These are phyloP conservation scores for Zaprionus kolodkinae DNA, from an alignment of 1,140 invertebrate genomes.

Conservation along the genomic window DNA sequence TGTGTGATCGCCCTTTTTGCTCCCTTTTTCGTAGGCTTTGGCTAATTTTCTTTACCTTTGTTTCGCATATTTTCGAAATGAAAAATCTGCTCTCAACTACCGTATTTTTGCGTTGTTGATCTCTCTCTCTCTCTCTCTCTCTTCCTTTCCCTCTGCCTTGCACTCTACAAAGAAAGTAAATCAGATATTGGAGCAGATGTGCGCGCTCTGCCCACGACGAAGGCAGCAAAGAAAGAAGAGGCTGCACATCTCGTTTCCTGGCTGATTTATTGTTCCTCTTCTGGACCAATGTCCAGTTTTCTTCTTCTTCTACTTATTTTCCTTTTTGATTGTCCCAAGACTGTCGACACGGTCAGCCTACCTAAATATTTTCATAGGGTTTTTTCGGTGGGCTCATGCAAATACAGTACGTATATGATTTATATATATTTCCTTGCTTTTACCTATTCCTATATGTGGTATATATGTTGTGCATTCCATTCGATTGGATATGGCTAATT, in stretches of 20 bases:
- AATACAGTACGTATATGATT: conserved; percentile 48
- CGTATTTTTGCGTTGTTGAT: conserved; percentile 57
- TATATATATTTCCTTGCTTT: conserved; percentile 14
- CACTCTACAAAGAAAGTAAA: conserved; percentile 75
- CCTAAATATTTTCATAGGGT: conserved; percentile 75
- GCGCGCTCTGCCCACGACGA: conserved; percentile 58
- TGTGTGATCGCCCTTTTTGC: conserved; percentile 74
- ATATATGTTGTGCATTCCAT: conserved; percentile 26
- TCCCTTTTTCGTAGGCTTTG: conserved; percentile 62
- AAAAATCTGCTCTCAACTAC: conserved; percentile 37
- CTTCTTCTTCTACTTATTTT: background rate
- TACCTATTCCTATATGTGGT: conserved; percentile 18
- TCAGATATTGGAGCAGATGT: conserved; percentile 81
- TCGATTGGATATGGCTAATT: conserved; percentile 64
- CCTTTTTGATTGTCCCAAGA: conserved; percentile 5
- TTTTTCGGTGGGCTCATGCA: conserved; percentile 61
- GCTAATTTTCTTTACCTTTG: conserved; percentile 68
- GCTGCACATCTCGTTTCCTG: conserved; percentile 28
- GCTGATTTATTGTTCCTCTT: conserved; percentile 64
- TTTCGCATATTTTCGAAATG: conserved; percentile 45
- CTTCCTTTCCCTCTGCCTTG: too few species aligned
- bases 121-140: conserved; percentile 50
- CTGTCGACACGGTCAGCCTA: conserved; percentile 72
- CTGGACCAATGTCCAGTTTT: conserved; percentile 47
- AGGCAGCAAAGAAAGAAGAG: conserved; percentile 12